phyloP scores from a whole-genome alignment of 2,888 invertebrate genomes.

The Agrotis ipsilon region DNA sequence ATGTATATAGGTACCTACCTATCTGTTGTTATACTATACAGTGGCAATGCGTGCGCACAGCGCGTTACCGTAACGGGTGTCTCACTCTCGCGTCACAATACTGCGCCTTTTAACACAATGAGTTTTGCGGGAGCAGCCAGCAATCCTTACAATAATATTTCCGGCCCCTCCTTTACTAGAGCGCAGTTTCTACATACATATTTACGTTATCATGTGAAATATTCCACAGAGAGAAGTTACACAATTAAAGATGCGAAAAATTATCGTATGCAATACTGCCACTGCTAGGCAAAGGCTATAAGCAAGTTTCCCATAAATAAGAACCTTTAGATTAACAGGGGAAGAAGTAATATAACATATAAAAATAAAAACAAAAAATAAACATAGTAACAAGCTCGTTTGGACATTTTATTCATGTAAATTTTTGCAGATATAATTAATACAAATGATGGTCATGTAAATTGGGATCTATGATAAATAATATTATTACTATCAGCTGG shows the following conservation, averaged over 20 bases:
- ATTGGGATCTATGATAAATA: slow-evolving; percentile 89
- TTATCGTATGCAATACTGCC: background rate
- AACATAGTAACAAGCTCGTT: slow-evolving; percentile 87
- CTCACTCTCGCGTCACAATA: slow-evolving; percentile 74
- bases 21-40: slow-evolving; percentile 26
- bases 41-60: slow-evolving; percentile 71
- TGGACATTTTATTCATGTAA: slow-evolving; percentile 91
- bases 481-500: slow-evolving; percentile 84
- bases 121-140: slow-evolving; percentile 65
- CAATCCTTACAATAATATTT: slow-evolving; percentile 75
- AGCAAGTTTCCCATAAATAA: slow-evolving; percentile 13
- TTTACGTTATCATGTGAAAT: slow-evolving; percentile 14
- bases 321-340: slow-evolving; percentile 17
- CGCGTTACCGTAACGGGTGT: slow-evolving; percentile 77
- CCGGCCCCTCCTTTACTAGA: slow-evolving; percentile 74
- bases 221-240: background rate
- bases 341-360: slow-evolving; percentile 35
- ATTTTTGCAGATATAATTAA: slow-evolving; percentile 91
- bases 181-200: slow-evolving; percentile 5
- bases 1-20: slow-evolving; percentile 20
- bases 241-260: slow-evolving; percentile 1
- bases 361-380: slow-evolving; percentile 70
- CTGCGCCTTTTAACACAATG: slow-evolving; percentile 72
- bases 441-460: slow-evolving; percentile 91
- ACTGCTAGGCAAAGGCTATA: background rate